Evolutionary conservation across 2,888 invertebrate species (phyloP), one percentile per base, ranked within the genome.

Genomic region (Caenorhabditis sulstoni): DNA sequence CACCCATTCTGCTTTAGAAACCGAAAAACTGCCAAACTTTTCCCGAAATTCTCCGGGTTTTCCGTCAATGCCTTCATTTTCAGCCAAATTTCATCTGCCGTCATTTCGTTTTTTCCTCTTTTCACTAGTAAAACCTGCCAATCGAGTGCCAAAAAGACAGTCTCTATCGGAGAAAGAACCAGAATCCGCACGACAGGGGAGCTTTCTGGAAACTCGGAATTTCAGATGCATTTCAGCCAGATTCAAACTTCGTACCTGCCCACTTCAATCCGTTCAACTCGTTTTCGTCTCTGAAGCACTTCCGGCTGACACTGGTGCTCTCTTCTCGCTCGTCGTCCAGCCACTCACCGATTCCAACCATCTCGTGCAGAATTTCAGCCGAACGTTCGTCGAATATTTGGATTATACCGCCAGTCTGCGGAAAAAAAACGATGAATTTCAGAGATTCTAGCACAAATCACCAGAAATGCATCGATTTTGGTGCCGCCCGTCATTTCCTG

Each of bases 1-100:
- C 86, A 86, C 52, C 85, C 83, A n/a, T 71, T 53, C 11, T 49
- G n/a, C 23, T 67, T 62, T 9, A 85, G 73, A 61, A 68, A 64
- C 39, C 71, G 74, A 62, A 70, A 85, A n/a, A 81, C 75, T 18
- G 62, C 44, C 37, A 44, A 68, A 23, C 4, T 37, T 58, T 57
- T 68, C 1, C 45, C 65, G 22, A 77, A 70, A 1, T 70, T 12
- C 39, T 22, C 23, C 11, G 39, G 18, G 44, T 58, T 50, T 59
- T 45, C 59, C 45, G 52, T 44, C 14, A 52, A 53, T 3, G 52
- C 23, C 45, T 11, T 37, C 57, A 71, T 45, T 66, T 66, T 57
- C 12, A 23, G 9, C 77, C 70, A 71, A 44, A 78, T 22, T 62
- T 79, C 74, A 11, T 68, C 12, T 1, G 49, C 14, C 11, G 49